phyloP scores from a whole-genome alignment of 2,888 invertebrate species.

The Amphipoea oculea region DNA sequence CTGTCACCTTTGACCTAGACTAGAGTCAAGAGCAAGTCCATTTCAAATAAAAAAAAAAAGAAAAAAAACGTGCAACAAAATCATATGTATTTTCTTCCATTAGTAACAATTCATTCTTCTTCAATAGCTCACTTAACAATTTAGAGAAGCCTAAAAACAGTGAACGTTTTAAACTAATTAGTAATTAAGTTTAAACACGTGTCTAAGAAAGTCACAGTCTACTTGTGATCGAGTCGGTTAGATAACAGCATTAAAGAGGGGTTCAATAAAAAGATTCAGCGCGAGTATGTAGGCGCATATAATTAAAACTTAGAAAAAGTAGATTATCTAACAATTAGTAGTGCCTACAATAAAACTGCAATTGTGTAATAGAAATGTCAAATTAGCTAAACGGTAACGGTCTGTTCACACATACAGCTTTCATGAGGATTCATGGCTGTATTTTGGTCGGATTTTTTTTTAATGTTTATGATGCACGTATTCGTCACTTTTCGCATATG shows the following conservation, averaged over 20 bases:
- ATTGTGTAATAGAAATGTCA: not conserved
- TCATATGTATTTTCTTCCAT: too few species aligned
- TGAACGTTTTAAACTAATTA: slow-evolving; percentile 30
- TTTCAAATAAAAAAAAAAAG: too few species aligned
- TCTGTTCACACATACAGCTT: not conserved
- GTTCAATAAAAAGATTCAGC: slow-evolving; percentile 45
- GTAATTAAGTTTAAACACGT: slow-evolving; percentile 34
- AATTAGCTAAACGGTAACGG: not conserved
- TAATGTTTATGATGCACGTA: not conserved
- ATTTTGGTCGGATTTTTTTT: not conserved
- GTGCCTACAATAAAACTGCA: not conserved
- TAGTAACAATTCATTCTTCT: not conserved
- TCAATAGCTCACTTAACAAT: not conserved
- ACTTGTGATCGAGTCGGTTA: slow-evolving; percentile 45
- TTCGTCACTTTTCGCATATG: not conserved
- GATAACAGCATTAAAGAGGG: slow-evolving; percentile 44
- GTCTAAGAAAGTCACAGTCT: slow-evolving; percentile 54
- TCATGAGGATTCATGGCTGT: not conserved
- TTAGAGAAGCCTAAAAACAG: slow-evolving; percentile 17
- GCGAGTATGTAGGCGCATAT: slow-evolving; percentile 24
- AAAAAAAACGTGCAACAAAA: not conserved
- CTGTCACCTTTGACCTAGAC: too few species aligned
- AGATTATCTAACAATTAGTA: slow-evolving; percentile 7
- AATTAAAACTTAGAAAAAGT: slow-evolving; percentile 31
- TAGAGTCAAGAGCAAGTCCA: too few species aligned